Base-by-base conservation (phyloP, 2,113 vertebrate genomes). In the Phaethornis superciliosus region DNA sequence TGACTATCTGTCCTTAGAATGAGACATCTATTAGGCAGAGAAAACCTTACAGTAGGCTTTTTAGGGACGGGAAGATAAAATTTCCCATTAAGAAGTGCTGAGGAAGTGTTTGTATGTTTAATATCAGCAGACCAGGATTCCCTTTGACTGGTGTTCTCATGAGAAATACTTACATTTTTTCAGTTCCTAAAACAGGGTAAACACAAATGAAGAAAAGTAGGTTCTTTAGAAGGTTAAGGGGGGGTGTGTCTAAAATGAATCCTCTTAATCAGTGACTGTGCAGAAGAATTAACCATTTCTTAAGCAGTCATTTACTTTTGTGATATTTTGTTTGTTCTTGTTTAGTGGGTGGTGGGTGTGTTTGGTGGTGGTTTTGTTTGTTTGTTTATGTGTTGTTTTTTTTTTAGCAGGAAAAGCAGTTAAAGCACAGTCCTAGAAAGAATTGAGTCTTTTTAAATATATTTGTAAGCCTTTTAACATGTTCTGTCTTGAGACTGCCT, bases 11-110 rank as follows among this genome's bases (percentile, higher is more conserved):
- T 28, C 62, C 35, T 58, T 89, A 27, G n/a, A 80, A 71, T 63
- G 26, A 86, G 49, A 15, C 0, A 0, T 76, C 74, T 59, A 2
- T 18, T 55, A 0, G 59, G 35, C 20, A 24, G 6, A 74, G 35
- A 22, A 62, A 70, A 33, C 23, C 42, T 74, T 63, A 14, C 32
- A 54, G 23, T 0, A 22, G 22, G 17, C 6, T 89, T 81, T 81
- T 65, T 72, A 74, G 79, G 42, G 19, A 75, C 51, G 54, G 46
- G 62, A n/a, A 58, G 63, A 9, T 85, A 22, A 58, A 65, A 52
- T 54, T 67, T 49, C 17, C 49, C 56, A 6, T 54, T 81, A 19
- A 12, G 20, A 54, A 49, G 20, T 75, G 51, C 37, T 49, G 40
- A 59, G 33, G 22, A 75, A 30, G 17, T 81, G 74, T 71, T 33